Percentiles rank a stretch among this genome's conserved stretches.
phyloP scores from a whole-genome alignment of 2,113 vertebrate species.

The Phyllostomus discolor region DNA sequence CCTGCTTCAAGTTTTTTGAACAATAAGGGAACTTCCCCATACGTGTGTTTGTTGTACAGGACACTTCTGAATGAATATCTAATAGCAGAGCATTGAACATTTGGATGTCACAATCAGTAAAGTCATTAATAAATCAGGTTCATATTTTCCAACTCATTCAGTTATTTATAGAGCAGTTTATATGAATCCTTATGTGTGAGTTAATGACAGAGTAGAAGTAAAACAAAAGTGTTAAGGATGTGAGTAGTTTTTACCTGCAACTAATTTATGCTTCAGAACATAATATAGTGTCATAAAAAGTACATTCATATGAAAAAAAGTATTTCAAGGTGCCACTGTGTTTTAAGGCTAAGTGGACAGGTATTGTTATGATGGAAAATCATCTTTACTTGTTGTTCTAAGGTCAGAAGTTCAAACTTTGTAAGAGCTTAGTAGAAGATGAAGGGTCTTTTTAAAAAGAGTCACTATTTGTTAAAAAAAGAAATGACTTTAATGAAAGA shows the following conservation, averaged over 20 bases:
- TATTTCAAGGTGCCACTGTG: background rate
- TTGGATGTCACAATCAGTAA: background rate
- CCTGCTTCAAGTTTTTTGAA: background rate
- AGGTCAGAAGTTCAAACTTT: background rate
- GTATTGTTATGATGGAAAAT: background rate
- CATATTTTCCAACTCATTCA: background rate
- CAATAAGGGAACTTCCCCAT: background rate
- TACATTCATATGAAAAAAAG: background rate
- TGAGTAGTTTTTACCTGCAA: background rate
- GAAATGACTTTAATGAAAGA: background rate
- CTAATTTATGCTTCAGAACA: background rate
- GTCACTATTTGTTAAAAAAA: background rate
- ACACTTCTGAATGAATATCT: background rate
- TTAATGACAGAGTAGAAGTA: background rate
- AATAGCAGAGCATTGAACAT: background rate
- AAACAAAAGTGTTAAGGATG: background rate
- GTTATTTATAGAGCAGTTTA: background rate
- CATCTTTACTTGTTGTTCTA: background rate
- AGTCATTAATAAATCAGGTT: background rate
- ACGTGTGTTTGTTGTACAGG: background rate
- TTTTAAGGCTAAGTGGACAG: background rate
- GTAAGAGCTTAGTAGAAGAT: background rate
- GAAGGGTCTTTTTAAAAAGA: background rate
- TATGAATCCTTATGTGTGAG: background rate
- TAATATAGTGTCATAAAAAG: background rate